phyloP scores from a whole-genome alignment of 1,140 invertebrate species.

The Drosophila mauritiana region DNA sequence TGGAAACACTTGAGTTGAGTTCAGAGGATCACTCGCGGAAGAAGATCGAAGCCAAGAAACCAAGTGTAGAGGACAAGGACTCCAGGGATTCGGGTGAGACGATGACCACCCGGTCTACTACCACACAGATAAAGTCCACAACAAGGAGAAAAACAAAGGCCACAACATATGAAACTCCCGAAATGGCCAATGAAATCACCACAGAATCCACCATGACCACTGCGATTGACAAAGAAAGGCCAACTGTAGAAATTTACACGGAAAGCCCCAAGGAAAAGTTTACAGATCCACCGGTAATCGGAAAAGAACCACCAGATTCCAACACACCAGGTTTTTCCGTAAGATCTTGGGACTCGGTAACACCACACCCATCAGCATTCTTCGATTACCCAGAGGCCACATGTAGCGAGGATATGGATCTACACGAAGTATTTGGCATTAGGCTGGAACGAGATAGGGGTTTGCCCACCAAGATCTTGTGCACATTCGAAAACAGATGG shows the following conservation, averaged over 20 bases:
- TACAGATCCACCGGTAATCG: neutral
- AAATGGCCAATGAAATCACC: slow-evolving; percentile 1
- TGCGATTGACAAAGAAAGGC: neutral
- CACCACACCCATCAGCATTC: slow-evolving; percentile 41
- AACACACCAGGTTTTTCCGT: neutral
- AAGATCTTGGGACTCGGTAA: neutral
- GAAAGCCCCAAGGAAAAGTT: neutral
- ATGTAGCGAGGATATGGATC: slow-evolving; percentile 54
- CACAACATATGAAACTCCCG: neutral
- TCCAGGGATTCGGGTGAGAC: neutral
- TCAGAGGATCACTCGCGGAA: slow-evolving; percentile 13
- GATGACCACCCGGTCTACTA: neutral
- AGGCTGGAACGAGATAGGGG: slow-evolving; percentile 38
- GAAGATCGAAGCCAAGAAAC: neutral
- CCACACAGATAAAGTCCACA: neutral
- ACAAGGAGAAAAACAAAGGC: too few relatives aligned
- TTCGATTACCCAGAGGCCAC: slow-evolving; percentile 52
- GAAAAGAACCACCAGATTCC: neutral
- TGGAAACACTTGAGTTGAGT: slow-evolving; percentile 26
- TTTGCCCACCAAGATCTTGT: slow-evolving; percentile 49
- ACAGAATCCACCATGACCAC: neutral
- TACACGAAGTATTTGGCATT: slow-evolving; percentile 64
- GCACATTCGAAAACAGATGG: slow-evolving; percentile 52
- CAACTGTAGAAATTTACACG: neutral
- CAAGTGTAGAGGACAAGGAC: neutral